Evolutionary conservation across 2,888 invertebrate species (phyloP).

Genomic region (Ischnura elegans): DNA sequence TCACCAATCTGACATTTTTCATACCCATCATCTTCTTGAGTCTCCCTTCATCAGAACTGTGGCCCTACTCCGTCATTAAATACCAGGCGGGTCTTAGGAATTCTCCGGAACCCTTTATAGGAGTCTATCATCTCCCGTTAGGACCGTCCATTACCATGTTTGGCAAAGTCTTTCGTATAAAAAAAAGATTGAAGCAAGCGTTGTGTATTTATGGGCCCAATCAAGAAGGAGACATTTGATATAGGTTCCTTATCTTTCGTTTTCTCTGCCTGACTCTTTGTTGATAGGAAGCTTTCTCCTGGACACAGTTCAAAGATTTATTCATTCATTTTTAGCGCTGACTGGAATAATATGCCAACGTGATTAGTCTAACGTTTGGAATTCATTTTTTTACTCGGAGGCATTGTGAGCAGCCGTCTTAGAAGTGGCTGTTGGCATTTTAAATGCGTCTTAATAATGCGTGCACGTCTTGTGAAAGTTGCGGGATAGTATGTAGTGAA

Average conservation of each 20-base stretch:
- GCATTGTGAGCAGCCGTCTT: no score
- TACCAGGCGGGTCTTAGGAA: background rate
- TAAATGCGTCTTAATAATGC: no score
- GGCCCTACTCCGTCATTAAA: slow-evolving; percentile 28
- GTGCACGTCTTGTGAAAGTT: no score
- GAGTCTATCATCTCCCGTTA: slow-evolving; percentile 33
- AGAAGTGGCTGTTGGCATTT: no score
- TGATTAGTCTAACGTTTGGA: background rate
- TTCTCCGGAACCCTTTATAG: background rate
- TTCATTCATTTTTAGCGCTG: background rate
- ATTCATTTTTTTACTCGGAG: background rate
- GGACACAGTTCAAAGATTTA: background rate
- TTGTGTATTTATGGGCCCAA: slow-evolving; percentile 15
- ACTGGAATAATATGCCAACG: background rate
- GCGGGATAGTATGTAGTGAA: no score
- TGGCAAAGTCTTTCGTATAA: slow-evolving; percentile 38
- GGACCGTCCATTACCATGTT: slow-evolving; percentile 36
- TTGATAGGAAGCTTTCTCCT: background rate
- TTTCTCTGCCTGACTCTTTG: background rate
- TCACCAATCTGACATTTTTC: slow-evolving; percentile 13
- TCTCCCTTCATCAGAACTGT: background rate
- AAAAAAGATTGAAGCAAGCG: background rate
- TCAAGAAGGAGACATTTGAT: background rate
- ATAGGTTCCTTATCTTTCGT: background rate
- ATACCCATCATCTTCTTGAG: background rate